Percentiles rank a stretch among this genome's conserved stretches.
phyloP scores from a whole-genome alignment of 2,888 invertebrate genomes.

The Dyspetes luteomarginatus region DNA sequence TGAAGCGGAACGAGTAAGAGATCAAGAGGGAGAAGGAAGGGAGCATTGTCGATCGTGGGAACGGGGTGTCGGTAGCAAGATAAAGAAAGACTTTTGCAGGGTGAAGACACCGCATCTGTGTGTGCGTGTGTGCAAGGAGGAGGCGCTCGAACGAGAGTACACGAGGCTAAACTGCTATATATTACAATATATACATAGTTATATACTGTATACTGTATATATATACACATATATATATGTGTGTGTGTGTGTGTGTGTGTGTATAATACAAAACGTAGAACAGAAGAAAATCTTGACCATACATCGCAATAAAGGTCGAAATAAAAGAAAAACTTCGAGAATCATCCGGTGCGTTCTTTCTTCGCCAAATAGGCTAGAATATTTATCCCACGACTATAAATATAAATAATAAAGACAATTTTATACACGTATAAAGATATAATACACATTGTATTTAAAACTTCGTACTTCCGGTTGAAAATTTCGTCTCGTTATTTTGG shows the following conservation, averaged over 20 bases:
- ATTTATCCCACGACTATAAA: neutral
- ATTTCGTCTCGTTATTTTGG: conserved; percentile 50
- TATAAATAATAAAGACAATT: neutral
- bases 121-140: neutral
- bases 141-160: neutral
- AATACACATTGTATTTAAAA: neutral
- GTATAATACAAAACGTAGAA: neutral
- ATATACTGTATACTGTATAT: too few relatives aligned
- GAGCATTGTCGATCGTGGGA: conserved; percentile 64
- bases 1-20: conserved; percentile 44
- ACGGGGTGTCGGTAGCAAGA: conserved; percentile 44
- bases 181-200: neutral
- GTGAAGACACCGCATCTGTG: conserved; percentile 30
- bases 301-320: neutral
- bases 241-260: too few relatives aligned
- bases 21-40: conserved; percentile 19
- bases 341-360: conserved; percentile 1
- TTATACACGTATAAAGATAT: neutral
- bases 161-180: neutral
- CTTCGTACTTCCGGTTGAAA: neutral
- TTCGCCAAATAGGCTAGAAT: neutral
- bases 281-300: neutral
- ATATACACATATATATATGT: too few relatives aligned
- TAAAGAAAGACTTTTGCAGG: conserved; percentile 43
- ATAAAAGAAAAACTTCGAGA: conserved; percentile 7